These are phyloP conservation scores for Plodia interpunctella DNA, from an alignment of 1,140 invertebrate genomes.

Conservation along the genomic window DNA sequence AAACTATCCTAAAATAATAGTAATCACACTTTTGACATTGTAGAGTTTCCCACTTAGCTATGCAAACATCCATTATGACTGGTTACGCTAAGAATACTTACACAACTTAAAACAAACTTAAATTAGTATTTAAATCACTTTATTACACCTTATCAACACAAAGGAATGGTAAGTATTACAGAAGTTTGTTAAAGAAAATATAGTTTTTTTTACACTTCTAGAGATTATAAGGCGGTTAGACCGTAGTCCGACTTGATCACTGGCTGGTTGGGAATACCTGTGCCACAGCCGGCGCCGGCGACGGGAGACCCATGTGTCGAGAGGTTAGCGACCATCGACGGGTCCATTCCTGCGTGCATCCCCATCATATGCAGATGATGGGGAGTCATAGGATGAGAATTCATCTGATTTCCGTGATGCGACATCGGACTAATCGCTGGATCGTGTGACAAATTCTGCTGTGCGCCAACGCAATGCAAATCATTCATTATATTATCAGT, in stretches of 20 bases:
- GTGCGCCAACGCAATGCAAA: constrained; percentile 62
- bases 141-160: constrained; percentile 66
- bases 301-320: constrained; percentile 67
- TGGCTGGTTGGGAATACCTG: constrained; percentile 54
- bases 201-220: constrained; percentile 63
- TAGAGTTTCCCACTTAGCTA: constrained; percentile 69
- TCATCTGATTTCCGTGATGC: constrained; percentile 57
- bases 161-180: constrained; percentile 71
- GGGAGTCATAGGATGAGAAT: constrained; percentile 57
- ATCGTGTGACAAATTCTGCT: constrained; percentile 63
- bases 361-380: constrained; percentile 72
- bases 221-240: constrained; percentile 76
- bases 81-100: constrained; percentile 57
- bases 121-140: constrained; percentile 61
- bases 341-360: constrained; percentile 64
- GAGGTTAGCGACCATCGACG: constrained; percentile 54
- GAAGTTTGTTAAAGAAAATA: constrained; percentile 67
- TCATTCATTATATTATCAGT: constrained; percentile 77
- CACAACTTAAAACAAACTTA: constrained; percentile 58
- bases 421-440: constrained; percentile 70
- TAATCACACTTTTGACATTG: constrained; percentile 76
- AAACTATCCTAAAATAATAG: constrained; percentile 64
- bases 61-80: constrained; percentile 70
- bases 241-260: constrained; percentile 77
- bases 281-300: constrained; percentile 59